phyloP scores from a whole-genome alignment of 2,113 vertebrate genomes.

The Pteropus alecto region DNA sequence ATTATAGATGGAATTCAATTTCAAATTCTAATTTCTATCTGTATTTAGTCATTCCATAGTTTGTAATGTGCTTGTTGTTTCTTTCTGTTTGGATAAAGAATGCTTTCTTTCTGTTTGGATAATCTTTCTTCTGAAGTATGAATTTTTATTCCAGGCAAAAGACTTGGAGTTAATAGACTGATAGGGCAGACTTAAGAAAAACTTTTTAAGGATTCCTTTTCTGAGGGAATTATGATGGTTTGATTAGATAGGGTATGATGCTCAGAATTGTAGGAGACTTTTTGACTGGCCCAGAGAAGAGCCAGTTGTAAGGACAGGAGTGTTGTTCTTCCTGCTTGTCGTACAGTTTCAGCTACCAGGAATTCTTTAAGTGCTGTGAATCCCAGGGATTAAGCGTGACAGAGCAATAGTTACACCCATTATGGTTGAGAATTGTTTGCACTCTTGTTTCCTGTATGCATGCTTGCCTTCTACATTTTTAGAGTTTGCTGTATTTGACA shows the following conservation, averaged over 20 bases:
- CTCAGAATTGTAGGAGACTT: not conserved
- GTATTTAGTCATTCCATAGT: not conserved
- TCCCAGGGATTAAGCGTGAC: not conserved
- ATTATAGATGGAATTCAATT: not conserved
- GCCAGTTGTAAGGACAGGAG: not conserved
- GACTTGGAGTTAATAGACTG: not conserved
- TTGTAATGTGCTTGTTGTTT: not conserved
- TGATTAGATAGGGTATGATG: not conserved
- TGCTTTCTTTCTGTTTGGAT: slow-evolving; percentile 35
- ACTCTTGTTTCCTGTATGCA: not conserved
- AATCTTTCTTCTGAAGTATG: slow-evolving; percentile 44
- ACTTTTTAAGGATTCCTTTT: slow-evolving; percentile 7
- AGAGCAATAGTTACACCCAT: not conserved
- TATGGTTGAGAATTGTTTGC: not conserved
- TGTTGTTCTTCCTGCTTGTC: not conserved
- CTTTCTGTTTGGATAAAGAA: not conserved
- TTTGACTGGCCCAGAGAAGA: not conserved
- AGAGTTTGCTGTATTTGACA: slow-evolving; percentile 9
- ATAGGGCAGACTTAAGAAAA: not conserved
- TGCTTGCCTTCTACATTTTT: not conserved
- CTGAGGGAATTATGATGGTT: slow-evolving; percentile 19
- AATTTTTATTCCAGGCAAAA: slow-evolving; percentile 4
- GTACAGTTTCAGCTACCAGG: not conserved
- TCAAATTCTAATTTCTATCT: slow-evolving; percentile 24
- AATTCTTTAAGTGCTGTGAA: slow-evolving; percentile 37